Conservation (phyloP, 2,797 vertebrate genomes). For the Rhinophrynus dorsalis region DNA sequence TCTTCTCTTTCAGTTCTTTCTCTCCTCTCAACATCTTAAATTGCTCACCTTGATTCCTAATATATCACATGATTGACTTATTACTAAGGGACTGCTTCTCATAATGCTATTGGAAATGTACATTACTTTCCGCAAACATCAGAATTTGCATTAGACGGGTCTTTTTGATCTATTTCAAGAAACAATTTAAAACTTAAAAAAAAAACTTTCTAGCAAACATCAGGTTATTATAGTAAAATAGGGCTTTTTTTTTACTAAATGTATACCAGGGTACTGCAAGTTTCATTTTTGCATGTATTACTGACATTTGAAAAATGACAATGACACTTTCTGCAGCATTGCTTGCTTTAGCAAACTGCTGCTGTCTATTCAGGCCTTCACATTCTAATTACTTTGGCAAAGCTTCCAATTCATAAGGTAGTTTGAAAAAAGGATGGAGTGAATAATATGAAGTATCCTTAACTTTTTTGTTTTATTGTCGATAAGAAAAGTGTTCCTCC, state of each 20-base stretch:
- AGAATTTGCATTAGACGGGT: too few relatives aligned
- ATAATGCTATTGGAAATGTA: too few relatives aligned
- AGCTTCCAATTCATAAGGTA: conserved; percentile 14
- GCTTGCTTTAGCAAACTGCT: conserved; percentile 20
- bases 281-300: conserved; percentile 6
- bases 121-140: too few relatives aligned
- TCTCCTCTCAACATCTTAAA: too few relatives aligned
- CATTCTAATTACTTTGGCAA: conserved; percentile 43
- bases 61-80: too few relatives aligned
- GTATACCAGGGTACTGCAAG: background rate
- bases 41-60: too few relatives aligned
- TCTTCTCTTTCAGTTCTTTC: too few relatives aligned
- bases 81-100: too few relatives aligned
- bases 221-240: too few relatives aligned
- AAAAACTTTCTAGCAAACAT: too few relatives aligned
- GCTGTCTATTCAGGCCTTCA: conserved; percentile 1
- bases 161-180: too few relatives aligned
- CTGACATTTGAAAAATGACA: conserved; percentile 14
- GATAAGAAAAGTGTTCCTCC: conserved; percentile 3
- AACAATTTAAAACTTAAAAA: too few relatives aligned
- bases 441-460: conserved; percentile 19
- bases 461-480: conserved; percentile 20
- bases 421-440: conserved; percentile 8
- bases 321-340: conserved; percentile 7
- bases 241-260: background rate